Percentiles rank a stretch among this genome's conserved stretches.
These are phyloP conservation scores for Ceratosolen solmsi DNA, from an alignment of 1,140 invertebrate genomes.

Conservation along the genomic window DNA sequence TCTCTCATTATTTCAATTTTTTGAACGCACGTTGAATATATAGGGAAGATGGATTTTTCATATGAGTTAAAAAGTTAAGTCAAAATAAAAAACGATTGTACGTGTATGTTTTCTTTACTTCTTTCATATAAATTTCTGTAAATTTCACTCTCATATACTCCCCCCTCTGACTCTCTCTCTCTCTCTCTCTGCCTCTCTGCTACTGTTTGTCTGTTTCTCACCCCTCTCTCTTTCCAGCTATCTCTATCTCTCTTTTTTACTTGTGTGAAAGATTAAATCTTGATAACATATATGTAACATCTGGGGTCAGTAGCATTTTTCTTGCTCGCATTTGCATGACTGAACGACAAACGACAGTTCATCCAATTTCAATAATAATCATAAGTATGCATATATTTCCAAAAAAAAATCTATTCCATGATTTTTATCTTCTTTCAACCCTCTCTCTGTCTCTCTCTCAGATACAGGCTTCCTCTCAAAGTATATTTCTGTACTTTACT, in stretches of 20 bases:
- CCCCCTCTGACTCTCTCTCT: background rate
- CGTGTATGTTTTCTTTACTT: background rate
- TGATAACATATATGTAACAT: background rate
- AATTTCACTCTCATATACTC: background rate
- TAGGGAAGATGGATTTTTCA: constrained; percentile 24
- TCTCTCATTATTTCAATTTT: constrained; percentile 34
- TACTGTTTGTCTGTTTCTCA: too few relatives aligned
- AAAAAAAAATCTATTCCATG: background rate
- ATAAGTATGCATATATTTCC: background rate
- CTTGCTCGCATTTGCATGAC: constrained; percentile 10
- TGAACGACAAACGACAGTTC: constrained; percentile 31
- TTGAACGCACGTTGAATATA: background rate
- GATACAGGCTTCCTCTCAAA: background rate
- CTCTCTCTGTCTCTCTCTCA: background rate
- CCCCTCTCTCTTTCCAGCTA: too few relatives aligned
- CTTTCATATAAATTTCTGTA: too few relatives aligned
- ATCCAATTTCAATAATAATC: background rate
- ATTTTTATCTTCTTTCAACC: background rate
- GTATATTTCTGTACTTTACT: too few relatives aligned
- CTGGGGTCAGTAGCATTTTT: constrained; percentile 5
- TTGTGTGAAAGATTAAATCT: background rate
- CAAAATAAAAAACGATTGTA: background rate
- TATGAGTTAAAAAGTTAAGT: constrained; percentile 9
- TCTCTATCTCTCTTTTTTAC: background rate
- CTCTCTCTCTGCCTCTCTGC: background rate